phyloP scores from a whole-genome alignment of 2,113 vertebrate genomes.

The Ictidomys tridecemlineatus region DNA sequence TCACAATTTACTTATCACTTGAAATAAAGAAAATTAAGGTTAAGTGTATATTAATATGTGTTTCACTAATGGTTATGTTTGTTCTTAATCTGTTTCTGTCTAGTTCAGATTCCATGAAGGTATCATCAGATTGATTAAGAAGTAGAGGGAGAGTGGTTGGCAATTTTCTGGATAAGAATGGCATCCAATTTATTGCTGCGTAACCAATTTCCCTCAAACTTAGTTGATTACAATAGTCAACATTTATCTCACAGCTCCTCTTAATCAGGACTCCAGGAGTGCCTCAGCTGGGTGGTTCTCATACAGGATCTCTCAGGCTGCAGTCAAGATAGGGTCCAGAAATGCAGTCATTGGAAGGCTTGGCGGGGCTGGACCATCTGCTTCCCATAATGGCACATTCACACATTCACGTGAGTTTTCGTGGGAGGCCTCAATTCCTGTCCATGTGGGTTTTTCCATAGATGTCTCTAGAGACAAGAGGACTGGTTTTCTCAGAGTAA shows the following conservation, averaged over 20 bases:
- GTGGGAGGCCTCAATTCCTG: not conserved
- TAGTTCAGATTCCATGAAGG: not conserved
- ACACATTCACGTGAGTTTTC: rapidly evolving
- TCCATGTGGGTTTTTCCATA: not conserved
- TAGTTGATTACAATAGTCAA: not conserved
- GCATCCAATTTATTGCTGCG: too few species aligned
- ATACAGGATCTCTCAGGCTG: not conserved
- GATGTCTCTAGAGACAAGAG: too few species aligned
- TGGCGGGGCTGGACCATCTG: not conserved
- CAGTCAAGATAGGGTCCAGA: not conserved
- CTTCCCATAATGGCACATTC: not conserved
- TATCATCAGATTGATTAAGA: not conserved
- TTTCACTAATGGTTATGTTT: not conserved
- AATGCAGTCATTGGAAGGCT: not conserved
- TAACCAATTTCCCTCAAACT: not conserved
- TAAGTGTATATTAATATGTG: not conserved
- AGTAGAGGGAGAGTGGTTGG: rapidly evolving
- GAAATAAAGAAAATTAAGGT: not conserved
- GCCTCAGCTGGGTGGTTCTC: not conserved
- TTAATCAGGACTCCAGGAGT: not conserved
- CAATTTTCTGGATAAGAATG: not conserved
- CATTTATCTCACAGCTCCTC: not conserved
- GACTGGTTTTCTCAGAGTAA: not conserved
- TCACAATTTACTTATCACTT: not conserved
- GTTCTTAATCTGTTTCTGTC: not conserved